Evolutionary conservation across 2,113 vertebrate species (phyloP).

Genomic region (Poecile atricapillus): DNA sequence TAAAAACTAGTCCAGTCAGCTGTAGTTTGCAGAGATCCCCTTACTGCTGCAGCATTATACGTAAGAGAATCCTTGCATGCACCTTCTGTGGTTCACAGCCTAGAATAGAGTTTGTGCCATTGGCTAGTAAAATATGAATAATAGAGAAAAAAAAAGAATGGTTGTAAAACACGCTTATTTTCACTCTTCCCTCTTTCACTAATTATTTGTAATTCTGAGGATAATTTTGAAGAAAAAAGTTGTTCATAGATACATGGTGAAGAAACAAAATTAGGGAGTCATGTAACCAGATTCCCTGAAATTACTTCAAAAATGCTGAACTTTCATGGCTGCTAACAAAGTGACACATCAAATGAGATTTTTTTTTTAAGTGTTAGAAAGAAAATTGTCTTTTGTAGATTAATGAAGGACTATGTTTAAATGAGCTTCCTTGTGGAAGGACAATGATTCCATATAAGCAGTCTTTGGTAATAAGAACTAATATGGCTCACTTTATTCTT

Average conservation of each 20-base stretch:
- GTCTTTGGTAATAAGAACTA: not conserved
- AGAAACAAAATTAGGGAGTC: not conserved
- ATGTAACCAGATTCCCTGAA: not conserved
- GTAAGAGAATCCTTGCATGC: not conserved
- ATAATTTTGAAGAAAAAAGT: not conserved
- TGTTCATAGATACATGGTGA: not conserved
- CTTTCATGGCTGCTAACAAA: not conserved
- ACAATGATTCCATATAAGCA: not conserved
- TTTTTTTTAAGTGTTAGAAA: not conserved
- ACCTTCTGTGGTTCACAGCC: not conserved
- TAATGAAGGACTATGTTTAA: not conserved
- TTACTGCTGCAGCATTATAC: not conserved
- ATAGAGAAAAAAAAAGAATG: conserved; percentile 1
- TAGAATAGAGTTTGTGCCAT: not conserved
- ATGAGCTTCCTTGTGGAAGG: not conserved
- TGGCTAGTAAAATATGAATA: conserved; percentile 1
- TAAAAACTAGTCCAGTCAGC: not conserved
- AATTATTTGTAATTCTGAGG: not conserved
- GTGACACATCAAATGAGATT: not conserved
- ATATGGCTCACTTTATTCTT: not conserved
- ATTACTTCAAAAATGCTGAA: not conserved
- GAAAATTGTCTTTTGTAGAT: not conserved
- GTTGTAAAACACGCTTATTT: conserved; percentile 23
- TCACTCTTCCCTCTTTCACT: not conserved
- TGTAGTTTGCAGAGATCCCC: not conserved